Evolutionary conservation across 2,888 invertebrate species (phyloP), one percentile per base, ranked within the genome.

Genomic region (Andrena minutula): DNA sequence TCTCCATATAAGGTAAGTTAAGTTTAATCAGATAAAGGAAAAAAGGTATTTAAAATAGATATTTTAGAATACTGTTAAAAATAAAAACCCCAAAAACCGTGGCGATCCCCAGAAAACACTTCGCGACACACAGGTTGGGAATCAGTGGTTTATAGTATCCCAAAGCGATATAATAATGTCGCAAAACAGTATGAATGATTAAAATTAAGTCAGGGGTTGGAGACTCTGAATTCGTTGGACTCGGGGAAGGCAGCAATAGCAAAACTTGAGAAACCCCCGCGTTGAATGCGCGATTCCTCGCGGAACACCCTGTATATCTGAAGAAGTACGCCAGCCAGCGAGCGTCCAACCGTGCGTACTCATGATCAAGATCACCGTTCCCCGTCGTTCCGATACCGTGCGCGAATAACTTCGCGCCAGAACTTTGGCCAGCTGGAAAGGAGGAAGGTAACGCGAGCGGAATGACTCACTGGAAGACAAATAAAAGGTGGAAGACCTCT

Each of bases 321-420:
- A 12, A 58, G 66, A 20, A 32, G 30, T 65, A 53, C 51, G 49
- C 30, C 73, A 72, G 49, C 30, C 73, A 72, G 64, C 10, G 58
- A 63, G 58, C 65, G 56, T 53, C 35, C 64, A 65, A 53, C 47
- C 32, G 35, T 28, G 51, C 65, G 78, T 79, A 69, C 51, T 66
- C 63, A 20, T 70, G 75, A 79, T 82, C 82, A 79, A 75, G 72
- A 82, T 74, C 81, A 81, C 78, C 64, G 75, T 75, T 75, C 75
- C 35, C 65, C 66, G 58, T 32, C 32, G 20, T 51, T 28, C 20
- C 6, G 78, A 60, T 71, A 66, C 26, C 41, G 51, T 30, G 20
- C 20, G 35, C 28, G 32, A 68, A 66, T 28, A 68, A 63, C 47
- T 68, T 51, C 10, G 64, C 47, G 35, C 2, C 58, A 47, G 72